These are phyloP conservation scores for Pseudomyrmex pallidus DNA, from an alignment of 1,140 invertebrate genomes.

Conservation along the genomic window DNA sequence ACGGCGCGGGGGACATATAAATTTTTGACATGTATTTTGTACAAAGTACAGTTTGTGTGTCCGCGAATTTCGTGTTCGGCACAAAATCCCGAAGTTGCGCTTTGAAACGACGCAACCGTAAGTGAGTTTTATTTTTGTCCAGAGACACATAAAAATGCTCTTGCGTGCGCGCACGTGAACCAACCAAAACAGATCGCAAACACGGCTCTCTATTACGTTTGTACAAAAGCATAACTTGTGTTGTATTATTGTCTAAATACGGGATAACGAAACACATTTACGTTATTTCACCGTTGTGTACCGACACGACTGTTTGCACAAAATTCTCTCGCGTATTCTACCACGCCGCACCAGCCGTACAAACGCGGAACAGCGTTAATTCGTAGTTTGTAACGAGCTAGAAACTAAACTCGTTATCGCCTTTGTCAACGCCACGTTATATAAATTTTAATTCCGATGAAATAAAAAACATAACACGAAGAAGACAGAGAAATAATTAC, in stretches of 20 bases:
- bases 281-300: background rate
- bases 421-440: background rate
- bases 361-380: background rate
- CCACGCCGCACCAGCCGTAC: background rate
- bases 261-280: background rate
- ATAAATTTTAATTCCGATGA: background rate
- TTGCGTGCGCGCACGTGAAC: background rate
- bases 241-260: slow-evolving; percentile 1
- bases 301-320: slow-evolving; percentile 11
- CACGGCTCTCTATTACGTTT: slow-evolving; percentile 14
- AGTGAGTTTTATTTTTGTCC: slow-evolving; percentile 40
- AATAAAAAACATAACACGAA: background rate
- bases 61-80: slow-evolving; percentile 1
- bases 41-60: background rate
- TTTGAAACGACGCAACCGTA: background rate
- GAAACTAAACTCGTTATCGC: background rate
- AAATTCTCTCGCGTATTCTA: background rate
- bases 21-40: slow-evolving; percentile 13
- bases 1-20: background rate
- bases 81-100: background rate
- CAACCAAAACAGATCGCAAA: slow-evolving; percentile 17
- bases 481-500: no score
- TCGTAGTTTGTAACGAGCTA: slow-evolving; percentile 3
- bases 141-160: slow-evolving; percentile 29
- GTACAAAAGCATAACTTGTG: slow-evolving; percentile 6